A percentile compares a stretch with the other conserved stretches of the same genome.
Evolutionary conservation across 2,113 vertebrate species (phyloP).

Genomic region (Dicrurus megarhynchus): DNA sequence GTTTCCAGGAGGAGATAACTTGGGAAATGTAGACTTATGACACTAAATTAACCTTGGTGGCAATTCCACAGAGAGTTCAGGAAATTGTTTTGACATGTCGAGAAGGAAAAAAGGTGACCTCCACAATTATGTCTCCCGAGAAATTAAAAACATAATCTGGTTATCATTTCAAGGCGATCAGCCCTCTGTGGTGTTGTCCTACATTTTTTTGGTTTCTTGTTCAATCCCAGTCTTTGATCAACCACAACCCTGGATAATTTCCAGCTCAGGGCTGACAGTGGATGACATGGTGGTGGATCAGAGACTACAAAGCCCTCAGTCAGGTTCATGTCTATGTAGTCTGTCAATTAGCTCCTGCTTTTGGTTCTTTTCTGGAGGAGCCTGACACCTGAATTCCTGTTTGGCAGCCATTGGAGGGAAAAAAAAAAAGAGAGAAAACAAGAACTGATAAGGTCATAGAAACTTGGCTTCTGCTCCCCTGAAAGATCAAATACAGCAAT

Average conservation of each 20-base stretch:
- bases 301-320: neutral
- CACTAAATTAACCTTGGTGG: neutral
- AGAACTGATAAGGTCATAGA: neutral
- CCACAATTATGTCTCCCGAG: neutral
- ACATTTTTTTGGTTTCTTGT: neutral
- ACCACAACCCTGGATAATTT: neutral
- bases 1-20: neutral
- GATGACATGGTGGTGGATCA: neutral
- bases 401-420: neutral
- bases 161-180: neutral
- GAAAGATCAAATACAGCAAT: neutral
- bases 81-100: neutral
- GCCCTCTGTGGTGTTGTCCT: neutral
- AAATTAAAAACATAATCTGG: constrained; percentile 7
- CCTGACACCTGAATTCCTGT: neutral
- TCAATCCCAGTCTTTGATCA: neutral
- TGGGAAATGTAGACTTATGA: neutral
- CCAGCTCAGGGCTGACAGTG: neutral
- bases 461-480: neutral
- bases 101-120: constrained; percentile 21
- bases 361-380: neutral
- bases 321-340: neutral
- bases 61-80: neutral
- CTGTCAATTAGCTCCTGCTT: neutral
- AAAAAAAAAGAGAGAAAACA: neutral